Evolutionary conservation across 2,888 invertebrate species (phyloP).

Genomic region (Oxystoma pomonae): DNA sequence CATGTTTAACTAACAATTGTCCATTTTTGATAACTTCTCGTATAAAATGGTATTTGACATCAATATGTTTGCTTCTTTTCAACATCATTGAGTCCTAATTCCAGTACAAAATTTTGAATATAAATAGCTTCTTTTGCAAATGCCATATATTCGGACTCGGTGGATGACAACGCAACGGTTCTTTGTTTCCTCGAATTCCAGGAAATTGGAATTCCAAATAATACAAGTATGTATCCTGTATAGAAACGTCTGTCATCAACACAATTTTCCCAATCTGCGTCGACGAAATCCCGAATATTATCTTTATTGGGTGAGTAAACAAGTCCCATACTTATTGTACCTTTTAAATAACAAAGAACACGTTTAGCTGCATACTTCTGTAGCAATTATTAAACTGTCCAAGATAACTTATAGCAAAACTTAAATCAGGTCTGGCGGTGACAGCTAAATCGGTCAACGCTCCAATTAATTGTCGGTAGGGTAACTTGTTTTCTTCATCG

Average conservation of each 20-base stretch:
- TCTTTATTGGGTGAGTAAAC: slow-evolving; percentile 2
- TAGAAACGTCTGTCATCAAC: slow-evolving; percentile 11
- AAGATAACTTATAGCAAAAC: neutral
- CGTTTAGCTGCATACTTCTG: slow-evolving; percentile 13
- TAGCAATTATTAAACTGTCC: slow-evolving; percentile 3
- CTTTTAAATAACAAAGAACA: slow-evolving; percentile 14
- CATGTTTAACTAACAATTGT: no score
- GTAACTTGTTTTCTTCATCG: neutral
- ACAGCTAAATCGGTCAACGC: neutral
- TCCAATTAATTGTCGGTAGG: neutral
- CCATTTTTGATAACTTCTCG: no score
- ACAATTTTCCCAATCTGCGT: slow-evolving; percentile 18
- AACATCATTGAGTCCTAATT: neutral
- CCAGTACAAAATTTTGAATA: neutral
- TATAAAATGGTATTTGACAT: no score
- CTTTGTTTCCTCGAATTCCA: neutral
- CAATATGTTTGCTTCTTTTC: neutral
- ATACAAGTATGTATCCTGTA: neutral
- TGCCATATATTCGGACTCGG: neutral
- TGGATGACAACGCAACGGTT: neutral
- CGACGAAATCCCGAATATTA: slow-evolving; percentile 8
- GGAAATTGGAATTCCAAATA: neutral
- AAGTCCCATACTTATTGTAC: slow-evolving; percentile 11
- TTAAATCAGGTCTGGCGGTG: neutral
- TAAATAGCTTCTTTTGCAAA: neutral